These are phyloP conservation scores for Artibeus jamaicensis DNA, from an alignment of 2,797 vertebrate genomes.

Conservation along the genomic window DNA sequence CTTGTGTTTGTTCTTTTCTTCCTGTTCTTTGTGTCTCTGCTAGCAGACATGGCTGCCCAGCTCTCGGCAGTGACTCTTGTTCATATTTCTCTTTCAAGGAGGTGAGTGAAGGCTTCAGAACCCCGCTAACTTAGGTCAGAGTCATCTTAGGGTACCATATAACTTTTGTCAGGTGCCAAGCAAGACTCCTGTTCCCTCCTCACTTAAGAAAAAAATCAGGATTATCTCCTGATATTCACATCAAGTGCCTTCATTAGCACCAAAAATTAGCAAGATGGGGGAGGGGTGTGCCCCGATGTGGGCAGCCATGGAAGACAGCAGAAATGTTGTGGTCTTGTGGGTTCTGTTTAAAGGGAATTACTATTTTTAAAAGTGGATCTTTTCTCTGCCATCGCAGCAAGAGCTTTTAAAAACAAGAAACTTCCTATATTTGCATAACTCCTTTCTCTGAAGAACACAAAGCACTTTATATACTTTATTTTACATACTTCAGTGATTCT, in stretches of 20 bases:
- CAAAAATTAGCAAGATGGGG: not conserved
- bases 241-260: not conserved
- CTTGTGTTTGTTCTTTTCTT: not conserved
- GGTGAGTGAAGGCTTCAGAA: not conserved
- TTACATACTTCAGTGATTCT: not conserved
- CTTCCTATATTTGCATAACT: not conserved
- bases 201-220: not conserved
- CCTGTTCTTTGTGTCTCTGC: not conserved
- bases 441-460: constrained; percentile 1
- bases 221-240: not conserved
- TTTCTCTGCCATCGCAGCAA: not conserved
- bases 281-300: not conserved
- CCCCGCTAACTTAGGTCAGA: not conserved
- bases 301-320: not conserved
- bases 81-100: not conserved
- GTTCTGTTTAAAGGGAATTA: not conserved
- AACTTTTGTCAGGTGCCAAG: not conserved
- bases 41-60: accelerated
- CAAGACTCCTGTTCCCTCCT: not conserved
- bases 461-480: not conserved
- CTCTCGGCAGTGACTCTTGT: not conserved
- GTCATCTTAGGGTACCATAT: not conserved
- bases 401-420: not conserved
- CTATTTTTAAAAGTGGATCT: not conserved
- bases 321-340: not conserved